Evolutionary conservation across 2,797 vertebrate species (phyloP), one percentile per base, ranked within the genome.

Genomic region (Sphenopsis melanotis): DNA sequence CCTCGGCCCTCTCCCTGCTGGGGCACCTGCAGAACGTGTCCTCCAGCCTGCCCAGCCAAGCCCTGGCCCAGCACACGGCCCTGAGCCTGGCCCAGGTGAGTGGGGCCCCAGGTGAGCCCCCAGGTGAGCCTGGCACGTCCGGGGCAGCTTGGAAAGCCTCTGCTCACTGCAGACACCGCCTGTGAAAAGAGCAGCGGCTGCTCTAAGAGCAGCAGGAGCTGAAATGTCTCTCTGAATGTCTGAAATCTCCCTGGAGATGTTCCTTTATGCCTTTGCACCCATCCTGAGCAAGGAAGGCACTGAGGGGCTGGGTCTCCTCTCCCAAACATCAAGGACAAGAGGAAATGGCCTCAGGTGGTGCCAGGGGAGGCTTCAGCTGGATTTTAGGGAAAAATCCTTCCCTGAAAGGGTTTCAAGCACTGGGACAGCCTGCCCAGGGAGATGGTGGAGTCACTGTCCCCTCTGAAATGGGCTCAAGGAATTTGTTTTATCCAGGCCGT

Each of bases 61-160:
- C 98, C 63, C 96, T 99, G 85, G 95, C 98, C 1, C 92, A 97
- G 69, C 96, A 97, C 42, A 98, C 97, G 0, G 99, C 98, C 16
- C 96, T 96, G 93, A 99, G 98, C 96, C 97, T 99, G 83, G 98
- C 99, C 1, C 97, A 99, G 99, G 99, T 99, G 96, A 83, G n/a
- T 5, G 3, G 17, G 52, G 41, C 12, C 34, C 59, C 97, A 99
- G 99, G 99, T 99, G 96, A 82, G n/a, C 5, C 98, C 99, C 1
- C 97, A 99, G 99, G 99, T 99, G 96, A 36, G 24, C 14, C 39
- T 42, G 42, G 27, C 15, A 10, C 15, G 3, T 2, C 0, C 0
- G 36, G 23, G 9, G 19, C 11, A 36, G 24, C 30, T 55, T 23
- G 14, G 27, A 9, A 56, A 77, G 30, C 1, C 56, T 70, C 56